Percentiles rank a stretch among this genome's conserved stretches.
Evolutionary conservation across 2,797 vertebrate genomes (phyloP).

Genomic region (Gouania willdenowi): DNA sequence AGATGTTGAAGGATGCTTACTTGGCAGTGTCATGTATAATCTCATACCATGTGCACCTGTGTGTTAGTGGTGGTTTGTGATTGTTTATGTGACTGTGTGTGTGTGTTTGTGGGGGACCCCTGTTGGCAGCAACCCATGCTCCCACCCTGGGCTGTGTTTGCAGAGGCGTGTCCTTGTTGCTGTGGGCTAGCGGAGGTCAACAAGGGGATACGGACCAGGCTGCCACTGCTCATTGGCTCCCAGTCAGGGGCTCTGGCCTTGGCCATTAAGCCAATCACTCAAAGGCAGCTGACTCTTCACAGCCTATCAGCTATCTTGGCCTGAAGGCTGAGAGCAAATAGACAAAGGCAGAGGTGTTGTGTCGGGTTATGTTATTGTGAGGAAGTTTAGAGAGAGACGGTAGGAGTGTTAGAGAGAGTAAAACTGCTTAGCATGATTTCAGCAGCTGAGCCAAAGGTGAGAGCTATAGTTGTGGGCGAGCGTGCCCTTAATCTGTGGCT

Average conservation of each 20-base stretch:
- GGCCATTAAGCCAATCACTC: slow-evolving; percentile 74
- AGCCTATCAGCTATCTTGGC: slow-evolving; percentile 73
- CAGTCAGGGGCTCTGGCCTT: slow-evolving; percentile 61
- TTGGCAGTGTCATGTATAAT: slow-evolving; percentile 78
- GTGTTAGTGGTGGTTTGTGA: slow-evolving; percentile 32
- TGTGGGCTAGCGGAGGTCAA: slow-evolving; percentile 68
- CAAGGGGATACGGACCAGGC: slow-evolving; percentile 54
- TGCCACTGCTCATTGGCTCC: slow-evolving; percentile 64
- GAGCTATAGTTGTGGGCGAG: slow-evolving; percentile 77
- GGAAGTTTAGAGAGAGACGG: slow-evolving; percentile 45
- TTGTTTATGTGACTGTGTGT: slow-evolving; percentile 21
- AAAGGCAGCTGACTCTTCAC: slow-evolving; percentile 72
- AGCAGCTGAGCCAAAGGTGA: slow-evolving; percentile 80
- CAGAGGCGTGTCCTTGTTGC: slow-evolving; percentile 69
- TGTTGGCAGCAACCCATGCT: slow-evolving; percentile 51
- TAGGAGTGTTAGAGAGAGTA: slow-evolving; percentile 28
- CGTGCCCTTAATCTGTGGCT: slow-evolving; percentile 78
- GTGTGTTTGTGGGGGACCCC: slow-evolving; percentile 33
- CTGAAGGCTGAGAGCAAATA: slow-evolving; percentile 63
- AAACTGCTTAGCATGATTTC: slow-evolving; percentile 66
- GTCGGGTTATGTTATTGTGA: slow-evolving; percentile 57
- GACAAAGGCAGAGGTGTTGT: slow-evolving; percentile 66
- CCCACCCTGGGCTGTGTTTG: slow-evolving; percentile 60
- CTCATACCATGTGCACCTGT: slow-evolving; percentile 50
- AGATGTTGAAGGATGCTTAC: slow-evolving; percentile 72